Percentiles rank a stretch among this genome's conserved stretches.
phyloP scores from a whole-genome alignment of 2,888 invertebrate species.

The Stenichneumon culpator region DNA sequence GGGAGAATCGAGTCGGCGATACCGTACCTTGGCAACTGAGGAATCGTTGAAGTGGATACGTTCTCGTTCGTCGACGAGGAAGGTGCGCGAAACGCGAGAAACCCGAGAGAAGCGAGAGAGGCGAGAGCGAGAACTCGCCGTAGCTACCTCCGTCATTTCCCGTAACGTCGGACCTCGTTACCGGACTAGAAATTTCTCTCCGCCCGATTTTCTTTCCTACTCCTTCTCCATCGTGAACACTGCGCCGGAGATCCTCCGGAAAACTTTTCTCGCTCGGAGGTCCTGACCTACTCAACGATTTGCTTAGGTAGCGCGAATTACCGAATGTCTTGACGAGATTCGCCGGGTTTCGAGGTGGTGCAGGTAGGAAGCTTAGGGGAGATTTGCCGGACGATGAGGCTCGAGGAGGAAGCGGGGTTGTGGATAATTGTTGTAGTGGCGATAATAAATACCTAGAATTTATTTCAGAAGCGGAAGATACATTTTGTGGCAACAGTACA shows the following conservation, averaged over 20 bases:
- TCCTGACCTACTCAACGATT: conserved; percentile 35
- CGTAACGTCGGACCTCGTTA: conserved; percentile 64
- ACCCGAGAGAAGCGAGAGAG: conserved; percentile 34
- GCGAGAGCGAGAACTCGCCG: conserved; percentile 18
- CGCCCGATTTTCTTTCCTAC: neutral
- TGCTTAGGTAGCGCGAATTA: neutral
- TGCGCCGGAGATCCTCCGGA: neutral
- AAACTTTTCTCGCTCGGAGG: conserved; percentile 15
- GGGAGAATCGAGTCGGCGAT: conserved; percentile 40
- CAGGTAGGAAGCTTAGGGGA: neutral
- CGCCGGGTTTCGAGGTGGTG: neutral
- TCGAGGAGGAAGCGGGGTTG: neutral
- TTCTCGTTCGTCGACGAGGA: conserved; percentile 13
- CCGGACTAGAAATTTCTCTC: conserved; percentile 38
- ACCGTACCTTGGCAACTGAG: conserved; percentile 50
- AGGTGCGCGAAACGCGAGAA: conserved; percentile 20
- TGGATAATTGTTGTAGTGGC: neutral
- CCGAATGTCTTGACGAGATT: conserved; percentile 10
- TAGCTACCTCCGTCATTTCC: conserved; percentile 65
- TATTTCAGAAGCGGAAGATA: too few species aligned
- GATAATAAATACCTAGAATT: neutral
- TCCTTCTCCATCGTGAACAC: neutral
- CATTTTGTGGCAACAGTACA: too few species aligned
- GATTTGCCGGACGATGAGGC: neutral
- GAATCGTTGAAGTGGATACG: conserved; percentile 61